Evolutionary conservation across 2,888 invertebrate genomes (phyloP).

Genomic region (Chirona hameri): DNA sequence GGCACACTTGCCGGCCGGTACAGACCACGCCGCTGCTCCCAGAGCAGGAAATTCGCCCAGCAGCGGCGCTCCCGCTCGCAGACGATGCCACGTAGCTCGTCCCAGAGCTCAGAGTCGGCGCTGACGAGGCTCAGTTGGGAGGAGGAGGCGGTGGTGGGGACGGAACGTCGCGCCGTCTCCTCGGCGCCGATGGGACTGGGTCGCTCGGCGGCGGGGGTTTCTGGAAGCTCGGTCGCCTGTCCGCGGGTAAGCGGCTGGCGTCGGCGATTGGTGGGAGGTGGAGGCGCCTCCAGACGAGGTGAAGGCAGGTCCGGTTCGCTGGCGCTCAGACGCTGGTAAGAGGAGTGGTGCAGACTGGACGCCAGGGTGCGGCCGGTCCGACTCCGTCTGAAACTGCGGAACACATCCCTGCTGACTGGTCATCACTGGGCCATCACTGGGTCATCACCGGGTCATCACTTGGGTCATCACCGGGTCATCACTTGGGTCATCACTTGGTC

Average conservation of each 20-base stretch:
- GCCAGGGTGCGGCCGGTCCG: neutral
- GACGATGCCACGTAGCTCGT: neutral
- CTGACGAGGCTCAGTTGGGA: neutral
- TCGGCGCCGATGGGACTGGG: slow-evolving; percentile 12
- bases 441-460: no score
- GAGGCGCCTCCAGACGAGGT: neutral
- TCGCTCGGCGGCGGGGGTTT: neutral
- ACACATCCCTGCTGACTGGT: neutral
- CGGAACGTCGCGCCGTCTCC: neutral
- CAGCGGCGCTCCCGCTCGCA: neutral
- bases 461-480: no score
- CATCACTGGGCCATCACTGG: no score
- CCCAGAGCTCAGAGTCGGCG: neutral
- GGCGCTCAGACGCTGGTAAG: neutral
- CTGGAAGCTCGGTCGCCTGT: neutral
- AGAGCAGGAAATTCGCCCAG: neutral
- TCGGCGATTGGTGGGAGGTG: neutral
- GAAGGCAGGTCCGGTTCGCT: neutral
- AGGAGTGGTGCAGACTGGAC: neutral
- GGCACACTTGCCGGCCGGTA: slow-evolving; percentile 12
- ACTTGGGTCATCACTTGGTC: no score
- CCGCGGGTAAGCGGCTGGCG: neutral
- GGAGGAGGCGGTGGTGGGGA: neutral
- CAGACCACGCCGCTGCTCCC: neutral
- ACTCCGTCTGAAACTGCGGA: neutral